Percentiles rank a stretch among this genome's conserved stretches.
Evolutionary conservation across 2,888 invertebrate genomes (phyloP).

Genomic region (Alentia gelatinosa): DNA sequence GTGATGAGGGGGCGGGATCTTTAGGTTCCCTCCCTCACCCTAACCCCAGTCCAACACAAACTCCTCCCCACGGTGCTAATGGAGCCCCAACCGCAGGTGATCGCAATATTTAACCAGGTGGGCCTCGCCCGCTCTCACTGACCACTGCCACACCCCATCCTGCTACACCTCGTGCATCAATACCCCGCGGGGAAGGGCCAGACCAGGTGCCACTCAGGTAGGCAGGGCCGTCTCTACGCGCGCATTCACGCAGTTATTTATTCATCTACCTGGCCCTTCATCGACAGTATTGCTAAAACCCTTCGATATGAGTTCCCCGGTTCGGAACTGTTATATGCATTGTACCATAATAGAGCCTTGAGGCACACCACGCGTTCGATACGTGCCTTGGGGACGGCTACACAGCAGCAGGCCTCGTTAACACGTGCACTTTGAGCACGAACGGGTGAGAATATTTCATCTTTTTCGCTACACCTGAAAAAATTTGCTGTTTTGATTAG

Average conservation of each 20-base stretch:
- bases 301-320: not conserved
- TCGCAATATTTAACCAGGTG: constrained; percentile 14
- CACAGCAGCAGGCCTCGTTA: too few relatives aligned
- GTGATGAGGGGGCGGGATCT: not conserved
- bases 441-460: too few relatives aligned
- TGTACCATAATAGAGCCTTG: not conserved
- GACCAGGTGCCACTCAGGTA: too few relatives aligned
- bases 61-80: not conserved
- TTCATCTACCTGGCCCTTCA: not conserved
- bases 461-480: too few relatives aligned
- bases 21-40: too few relatives aligned
- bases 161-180: not conserved
- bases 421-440: too few relatives aligned
- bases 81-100: not conserved
- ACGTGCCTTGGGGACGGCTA: too few relatives aligned
- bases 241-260: too few relatives aligned
- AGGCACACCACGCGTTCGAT: not conserved
- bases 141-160: not conserved
- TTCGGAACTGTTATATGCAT: constrained; percentile 1
- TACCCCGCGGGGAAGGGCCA: too few relatives aligned
- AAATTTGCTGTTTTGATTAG: too few relatives aligned
- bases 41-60: too few relatives aligned
- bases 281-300: not conserved
- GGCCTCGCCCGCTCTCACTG: too few relatives aligned
- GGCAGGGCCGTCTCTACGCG: not conserved